Base-by-base conservation (phyloP, 2,113 vertebrate species). In the Salvelinus namaycush region DNA sequence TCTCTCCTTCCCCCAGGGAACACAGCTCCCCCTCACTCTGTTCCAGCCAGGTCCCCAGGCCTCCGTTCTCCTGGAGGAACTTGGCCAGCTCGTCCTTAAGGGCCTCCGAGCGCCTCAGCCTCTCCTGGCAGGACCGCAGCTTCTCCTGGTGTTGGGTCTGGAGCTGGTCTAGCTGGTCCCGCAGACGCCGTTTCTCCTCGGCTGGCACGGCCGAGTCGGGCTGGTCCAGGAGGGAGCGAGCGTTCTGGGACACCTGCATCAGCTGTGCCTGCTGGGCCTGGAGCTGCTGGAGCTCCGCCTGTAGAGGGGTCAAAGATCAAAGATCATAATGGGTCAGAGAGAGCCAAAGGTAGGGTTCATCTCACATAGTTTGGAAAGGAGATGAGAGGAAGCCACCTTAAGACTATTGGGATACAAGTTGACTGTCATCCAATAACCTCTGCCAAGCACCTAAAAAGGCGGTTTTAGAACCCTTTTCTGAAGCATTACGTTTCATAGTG, bases 201-300 rank as follows among this genome's bases (percentile, higher is more conserved):
- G 90, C 90, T 0, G 92, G 84, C 59, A 99, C 93, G 1, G 91
- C 90, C 18, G 84, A 94, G 82, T 97, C 91, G 0, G 96, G 95
- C 49, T 93, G 95, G 1, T 96, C 96, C 89, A 99, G 89, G 48
- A 99, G 94, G 0, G 95, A 90, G 75, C 95, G 97, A 0, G 94
- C 93, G 0, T 95, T 92, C 85, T 98, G 97, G 0, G 95, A 91
- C 66, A 96, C 93, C 81, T 97, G 89, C 73, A 98, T 93, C 11
- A 99, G 79, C 5, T 95, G 93, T 31, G 96, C 95, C 88, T 99
- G 97, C 82, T 97, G 97, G 67, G 95, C 91, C 81, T 97, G 95
- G 79, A 99, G 94, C 87, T 96, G 95, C 89, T 95, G 94, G 73
- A 98, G 95, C 86, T 85, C 94, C 0, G 81, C 87, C 98, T 99